Evolutionary conservation across 2,888 invertebrate genomes (phyloP), one percentile per base, ranked within the genome.

Genomic region (Xanthia togata): DNA sequence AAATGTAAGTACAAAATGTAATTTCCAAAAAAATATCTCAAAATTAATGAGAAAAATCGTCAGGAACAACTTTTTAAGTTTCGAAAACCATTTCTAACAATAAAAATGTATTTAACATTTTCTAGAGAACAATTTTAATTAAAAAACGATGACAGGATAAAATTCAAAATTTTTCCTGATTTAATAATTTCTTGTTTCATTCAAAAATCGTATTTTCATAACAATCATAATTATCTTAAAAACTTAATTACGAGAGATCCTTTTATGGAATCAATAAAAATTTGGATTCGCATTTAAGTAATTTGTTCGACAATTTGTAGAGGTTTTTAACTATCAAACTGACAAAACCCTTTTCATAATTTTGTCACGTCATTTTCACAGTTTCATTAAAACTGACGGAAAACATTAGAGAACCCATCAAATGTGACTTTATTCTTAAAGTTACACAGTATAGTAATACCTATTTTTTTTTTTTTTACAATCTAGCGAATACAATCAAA

Each of bases 171-270:
- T 86, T 85, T 79, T 70, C 86, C 88, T 57, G 79, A 81, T 75
- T 73, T 78, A 73, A 86, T 84, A 86, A 83, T 88, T 81, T 83
- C 80, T 70, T 79, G 79, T 76, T 76, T 80, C 72, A 75, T 82
- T 81, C 76, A 85, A 88, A 87, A 88, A 86, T 79, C 83, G 88
- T 90, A 91, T 89, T 86, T 89, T 89, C 82, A 85, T 89, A 90
- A 89, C 89, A 89, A 89, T 89, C 87, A 89, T 88, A 89, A 89
- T 87, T 89, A 91, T 87, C 89, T 90, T 89, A 90, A 92, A 85
- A 93, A 92, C 92, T 93, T 93, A 94, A 92, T 90, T 87, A 90
- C 89, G 89, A 92, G 93, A 93, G 93, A 93, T 93, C 93, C 93
- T 84, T 92, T 89, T 72, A 83, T 89, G 91, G 93, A 93, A 93